Percentiles rank a stretch among this genome's conserved stretches.
Conservation (phyloP, 1,140 invertebrate genomes). For the Acromyrmex echinatior region DNA sequence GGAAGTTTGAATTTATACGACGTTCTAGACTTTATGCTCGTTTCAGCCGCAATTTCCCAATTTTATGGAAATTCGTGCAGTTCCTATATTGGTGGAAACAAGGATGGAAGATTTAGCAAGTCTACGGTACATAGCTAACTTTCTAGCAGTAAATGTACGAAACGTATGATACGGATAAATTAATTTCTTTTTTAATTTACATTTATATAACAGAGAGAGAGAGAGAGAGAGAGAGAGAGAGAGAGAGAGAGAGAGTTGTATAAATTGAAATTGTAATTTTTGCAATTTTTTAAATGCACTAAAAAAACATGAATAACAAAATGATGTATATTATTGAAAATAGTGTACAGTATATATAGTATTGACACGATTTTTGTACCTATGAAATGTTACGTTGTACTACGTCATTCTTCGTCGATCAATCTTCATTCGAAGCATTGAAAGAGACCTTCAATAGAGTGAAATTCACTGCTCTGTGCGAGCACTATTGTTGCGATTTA, state of each 20-base stretch:
- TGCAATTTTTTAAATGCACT: neutral
- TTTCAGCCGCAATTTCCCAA: slow-evolving; percentile 54
- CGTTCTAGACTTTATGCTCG: slow-evolving; percentile 56
- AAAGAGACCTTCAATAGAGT: slow-evolving; percentile 41
- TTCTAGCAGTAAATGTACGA: neutral
- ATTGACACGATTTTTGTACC: slow-evolving; percentile 5
- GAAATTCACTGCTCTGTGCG: slow-evolving; percentile 28
- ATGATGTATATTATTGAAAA: neutral
- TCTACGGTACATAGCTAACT: slow-evolving; percentile 29
- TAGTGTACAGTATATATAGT: neutral
- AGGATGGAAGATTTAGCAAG: slow-evolving; percentile 43
- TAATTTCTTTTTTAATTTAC: neutral
- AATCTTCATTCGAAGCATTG: slow-evolving; percentile 51
- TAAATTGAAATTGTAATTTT: neutral
- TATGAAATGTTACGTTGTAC: neutral
- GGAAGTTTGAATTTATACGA: slow-evolving; percentile 60
- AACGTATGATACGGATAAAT: neutral
- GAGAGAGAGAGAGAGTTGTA: neutral
- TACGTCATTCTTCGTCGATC: slow-evolving; percentile 42
- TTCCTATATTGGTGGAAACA: slow-evolving; percentile 44
- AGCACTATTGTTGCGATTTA: slow-evolving; percentile 39
- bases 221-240: neutral
- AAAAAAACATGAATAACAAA: neutral
- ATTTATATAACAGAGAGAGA: neutral
- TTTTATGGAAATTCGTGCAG: slow-evolving; percentile 59